Evolutionary conservation across 2,113 vertebrate genomes (phyloP).

Genomic region (Phyllopteryx taeniolatus): DNA sequence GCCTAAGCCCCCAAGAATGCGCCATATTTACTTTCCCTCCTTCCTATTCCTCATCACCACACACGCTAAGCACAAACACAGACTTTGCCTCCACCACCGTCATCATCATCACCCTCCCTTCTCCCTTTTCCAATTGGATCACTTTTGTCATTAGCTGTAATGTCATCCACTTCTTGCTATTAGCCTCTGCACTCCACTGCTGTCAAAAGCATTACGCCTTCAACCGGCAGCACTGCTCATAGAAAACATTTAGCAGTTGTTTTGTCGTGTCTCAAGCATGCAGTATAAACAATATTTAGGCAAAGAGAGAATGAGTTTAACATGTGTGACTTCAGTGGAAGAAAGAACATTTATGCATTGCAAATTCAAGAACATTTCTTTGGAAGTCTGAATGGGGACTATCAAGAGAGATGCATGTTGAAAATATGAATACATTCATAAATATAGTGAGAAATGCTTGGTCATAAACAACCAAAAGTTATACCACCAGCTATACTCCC

Average conservation of each 20-base stretch:
- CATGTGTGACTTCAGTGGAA: constrained; percentile 36
- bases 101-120: constrained; percentile 4
- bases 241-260: constrained; percentile 39
- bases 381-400: background rate
- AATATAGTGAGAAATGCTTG: too few species aligned
- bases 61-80: constrained; percentile 40
- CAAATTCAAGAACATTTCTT: too few species aligned
- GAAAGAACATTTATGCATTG: constrained; percentile 23
- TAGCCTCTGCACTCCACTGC: constrained; percentile 15
- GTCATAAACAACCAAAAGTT: too few species aligned
- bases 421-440: too few species aligned
- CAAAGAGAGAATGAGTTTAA: constrained; percentile 44
- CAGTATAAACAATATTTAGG: constrained; percentile 25
- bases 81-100: constrained; percentile 8
- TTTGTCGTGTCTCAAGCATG: constrained; percentile 38
- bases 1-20: constrained; percentile 60
- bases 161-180: constrained; percentile 28
- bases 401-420: too few species aligned
- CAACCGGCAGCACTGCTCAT: constrained; percentile 40
- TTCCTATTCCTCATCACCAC: constrained; percentile 50
- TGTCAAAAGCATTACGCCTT: constrained; percentile 55
- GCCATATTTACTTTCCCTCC: constrained; percentile 56
- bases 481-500: too few species aligned
- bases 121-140: constrained; percentile 9
- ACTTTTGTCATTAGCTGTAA: constrained; percentile 39